A percentile compares a stretch with the other conserved stretches of the same genome.
These are phyloP conservation scores for Vesta saturnalis DNA, from an alignment of 2,888 invertebrate species.

Conservation along the genomic window DNA sequence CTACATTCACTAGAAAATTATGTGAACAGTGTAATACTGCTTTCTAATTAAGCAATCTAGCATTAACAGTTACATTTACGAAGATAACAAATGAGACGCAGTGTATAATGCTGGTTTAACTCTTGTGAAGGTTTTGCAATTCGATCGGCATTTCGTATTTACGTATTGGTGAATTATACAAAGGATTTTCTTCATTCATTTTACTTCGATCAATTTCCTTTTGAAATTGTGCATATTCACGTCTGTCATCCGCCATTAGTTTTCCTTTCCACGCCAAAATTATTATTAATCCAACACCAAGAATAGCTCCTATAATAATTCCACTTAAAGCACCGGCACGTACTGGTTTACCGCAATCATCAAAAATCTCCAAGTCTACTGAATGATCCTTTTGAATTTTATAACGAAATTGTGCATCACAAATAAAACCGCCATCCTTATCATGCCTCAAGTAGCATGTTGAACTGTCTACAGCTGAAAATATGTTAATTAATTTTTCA, in stretches of 20 bases:
- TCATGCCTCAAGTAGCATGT: conserved; percentile 34
- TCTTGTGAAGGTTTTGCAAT: conserved; percentile 17
- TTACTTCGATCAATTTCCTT: conserved; percentile 19
- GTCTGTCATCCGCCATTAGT: conserved; percentile 32
- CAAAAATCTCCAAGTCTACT: conserved; percentile 28
- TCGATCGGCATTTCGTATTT: conserved; percentile 48
- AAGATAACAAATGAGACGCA: too few species aligned
- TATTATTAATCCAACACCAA: conserved; percentile 46
- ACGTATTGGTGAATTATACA: conserved; percentile 62
- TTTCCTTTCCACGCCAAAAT: conserved; percentile 51
- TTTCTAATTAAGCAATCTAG: too few species aligned
- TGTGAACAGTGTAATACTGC: too few species aligned
- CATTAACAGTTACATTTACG: too few species aligned
- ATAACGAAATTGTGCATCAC: conserved; percentile 40
- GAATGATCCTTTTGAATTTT: conserved; percentile 23
- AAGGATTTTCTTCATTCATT: conserved; percentile 64
- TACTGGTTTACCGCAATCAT: conserved; percentile 48
- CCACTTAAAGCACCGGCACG: conserved; percentile 46
- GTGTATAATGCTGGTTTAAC: too few species aligned
- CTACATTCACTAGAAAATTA: too few species aligned
- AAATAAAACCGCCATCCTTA: conserved; percentile 29
- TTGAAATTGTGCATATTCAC: conserved; percentile 37
- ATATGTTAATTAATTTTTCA: too few species aligned
- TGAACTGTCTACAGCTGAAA: conserved; percentile 27
- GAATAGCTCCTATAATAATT: conserved; percentile 41